Base-by-base conservation (phyloP, 2,797 vertebrate species). In the Schizothorax lantsangensis region DNA sequence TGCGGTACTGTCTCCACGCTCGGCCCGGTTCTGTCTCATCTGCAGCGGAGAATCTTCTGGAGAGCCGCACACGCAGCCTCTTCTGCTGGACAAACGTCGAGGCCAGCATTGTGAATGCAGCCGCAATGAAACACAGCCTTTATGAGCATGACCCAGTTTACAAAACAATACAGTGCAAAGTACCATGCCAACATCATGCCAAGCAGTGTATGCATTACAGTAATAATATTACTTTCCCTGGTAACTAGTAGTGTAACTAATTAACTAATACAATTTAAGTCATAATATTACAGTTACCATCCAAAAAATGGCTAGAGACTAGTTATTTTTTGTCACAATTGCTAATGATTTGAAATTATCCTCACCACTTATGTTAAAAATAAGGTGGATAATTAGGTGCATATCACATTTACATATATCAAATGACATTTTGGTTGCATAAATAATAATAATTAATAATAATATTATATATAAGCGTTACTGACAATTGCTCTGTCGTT, bases 61-160 rank as follows among this genome's bases (percentile, higher is more conserved):
- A 91, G 45, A 93, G 84, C 68, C 77, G 91, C 52, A 93, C 91
- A 6, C 91, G 88, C 62, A 92, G 40, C 21, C 77, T 81, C 59
- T 74, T 91, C 91, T 91, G 69, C 33, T 21, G 38, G 45, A 72
- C 75, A 86, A 15, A 66, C 9, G 6, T n/a, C n/a, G n/a, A n/a
- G n/a, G n/a, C n/a, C n/a, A 45, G 78, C 57, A 66, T 21, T 59
- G 45, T 68, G 14, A 81, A n/a, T 54, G n/a, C 64, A 40, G 68
- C 7, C 38, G 23, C 68, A 3, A 59, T 21, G 49, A 72, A 81
- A 45, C 49, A 59, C 49, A 2, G 21, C 33, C 33, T 59, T 14
- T 19, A n/a, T 78, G 7, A n/a, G 33, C 17, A 26, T 57, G 81
- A 33, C 66, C 45, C 30, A 57, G 45, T 81, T 52, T 54, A 54